Conservation (phyloP, 2,797 vertebrate species). For the Crenuchus spilurus region DNA sequence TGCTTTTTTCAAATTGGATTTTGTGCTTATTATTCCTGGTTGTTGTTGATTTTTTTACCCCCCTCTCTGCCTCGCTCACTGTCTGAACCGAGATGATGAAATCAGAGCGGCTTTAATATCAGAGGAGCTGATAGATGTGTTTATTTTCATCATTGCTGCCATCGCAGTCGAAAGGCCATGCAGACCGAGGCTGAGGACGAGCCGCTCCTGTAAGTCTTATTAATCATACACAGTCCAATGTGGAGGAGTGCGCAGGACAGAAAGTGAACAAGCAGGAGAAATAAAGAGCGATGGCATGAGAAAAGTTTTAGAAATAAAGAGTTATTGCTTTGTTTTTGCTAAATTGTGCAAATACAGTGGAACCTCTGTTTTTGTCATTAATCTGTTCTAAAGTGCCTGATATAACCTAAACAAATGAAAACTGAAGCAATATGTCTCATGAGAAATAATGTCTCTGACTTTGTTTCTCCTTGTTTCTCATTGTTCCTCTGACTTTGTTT, state of each 20-base stretch:
- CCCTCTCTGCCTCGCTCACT: slow-evolving; percentile 20
- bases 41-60: slow-evolving; percentile 49
- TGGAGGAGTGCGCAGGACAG: slow-evolving; percentile 14
- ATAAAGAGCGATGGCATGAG: background rate
- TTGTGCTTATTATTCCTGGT: slow-evolving; percentile 73
- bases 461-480: too few relatives aligned
- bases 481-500: too few relatives aligned
- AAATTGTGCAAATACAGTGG: too few relatives aligned
- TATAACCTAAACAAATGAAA: too few relatives aligned
- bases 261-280: background rate
- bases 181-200: slow-evolving; percentile 13
- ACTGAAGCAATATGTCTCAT: too few relatives aligned
- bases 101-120: slow-evolving; percentile 68
- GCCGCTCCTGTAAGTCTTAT: slow-evolving; percentile 5
- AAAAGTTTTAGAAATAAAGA: background rate
- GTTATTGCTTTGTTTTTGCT: too few relatives aligned
- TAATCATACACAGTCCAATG: slow-evolving; percentile 16
- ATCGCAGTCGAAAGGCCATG: slow-evolving; percentile 24
- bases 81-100: slow-evolving; percentile 12
- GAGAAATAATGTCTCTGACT: too few relatives aligned
- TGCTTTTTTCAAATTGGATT: slow-evolving; percentile 78
- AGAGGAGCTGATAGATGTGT: slow-evolving; percentile 74
- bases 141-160: slow-evolving; percentile 37
- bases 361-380: too few relatives aligned
- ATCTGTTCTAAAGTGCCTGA: too few relatives aligned